These are phyloP conservation scores for Malthinus seriepunctatus DNA, from an alignment of 2,888 invertebrate genomes.

Conservation along the genomic window DNA sequence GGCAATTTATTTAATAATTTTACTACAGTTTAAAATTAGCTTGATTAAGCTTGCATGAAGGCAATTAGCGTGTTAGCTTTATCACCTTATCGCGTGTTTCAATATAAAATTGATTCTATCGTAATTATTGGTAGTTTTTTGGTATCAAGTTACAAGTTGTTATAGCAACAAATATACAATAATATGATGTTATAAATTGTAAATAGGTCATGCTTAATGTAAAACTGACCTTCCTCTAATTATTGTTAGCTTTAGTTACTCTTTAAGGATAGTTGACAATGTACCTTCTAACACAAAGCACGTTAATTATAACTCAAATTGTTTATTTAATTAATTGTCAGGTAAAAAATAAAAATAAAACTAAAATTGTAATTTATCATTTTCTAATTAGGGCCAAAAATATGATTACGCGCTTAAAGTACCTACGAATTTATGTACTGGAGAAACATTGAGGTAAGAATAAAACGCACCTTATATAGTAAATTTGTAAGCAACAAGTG, in stretches of 20 bases:
- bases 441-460: not conserved
- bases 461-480: not conserved
- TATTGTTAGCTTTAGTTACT: too few relatives aligned
- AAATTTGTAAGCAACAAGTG: not conserved
- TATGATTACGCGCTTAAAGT: not conserved
- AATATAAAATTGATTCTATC: constrained; percentile 17
- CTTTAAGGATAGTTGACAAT: too few relatives aligned
- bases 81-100: not conserved
- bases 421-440: not conserved
- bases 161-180: constrained; percentile 22
- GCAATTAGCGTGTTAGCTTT: not conserved
- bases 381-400: not conserved
- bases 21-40: constrained; percentile 68
- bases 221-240: not conserved
- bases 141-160: constrained; percentile 21
- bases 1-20: constrained; percentile 67
- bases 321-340: not conserved
- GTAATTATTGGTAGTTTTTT: constrained; percentile 4
- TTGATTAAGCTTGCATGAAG: constrained; percentile 34
- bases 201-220: too few relatives aligned
- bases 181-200: not conserved
- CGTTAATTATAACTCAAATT: not conserved
- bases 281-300: too few relatives aligned
- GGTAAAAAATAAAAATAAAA: not conserved
- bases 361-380: not conserved